Base-by-base conservation (phyloP, 2,113 vertebrate genomes). In the Pseudopipra pipra region DNA sequence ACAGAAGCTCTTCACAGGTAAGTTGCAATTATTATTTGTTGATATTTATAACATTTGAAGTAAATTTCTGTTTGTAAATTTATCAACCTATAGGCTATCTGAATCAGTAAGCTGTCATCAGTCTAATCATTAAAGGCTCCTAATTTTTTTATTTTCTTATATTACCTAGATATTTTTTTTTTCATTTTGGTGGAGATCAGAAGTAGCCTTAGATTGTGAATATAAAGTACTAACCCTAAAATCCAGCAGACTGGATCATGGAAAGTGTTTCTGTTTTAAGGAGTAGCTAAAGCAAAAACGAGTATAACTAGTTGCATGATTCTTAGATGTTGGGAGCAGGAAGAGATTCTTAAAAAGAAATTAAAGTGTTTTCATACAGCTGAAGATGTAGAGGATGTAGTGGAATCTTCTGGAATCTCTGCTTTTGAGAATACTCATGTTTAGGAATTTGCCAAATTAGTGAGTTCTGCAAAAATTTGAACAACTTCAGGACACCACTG, bases 1-100 rank as follows among this genome's bases (percentile, higher is more conserved):
- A 99, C 97, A 98, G 99, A 97, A 98, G 98, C 73, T 98, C 99
- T 84, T 98, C 99, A 65, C 99, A 99, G 99, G 99, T 99, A 96
- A 98, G 98, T 93, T 68, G 37, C 9, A 68, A 85, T 81, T 79
- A 51, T 35, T 88, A 59, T 28, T 77, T 58, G 31, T 33, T 61
- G 46, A 55, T 30, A 20, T n/a, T 51, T 85, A 37, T 15, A 72
- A 88, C 10, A 68, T 16, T 62, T 62, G 18, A 81, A 75, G 71
- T 67, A 28, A 71, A 82, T 52, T 44, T 43, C 1, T 70, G 6
- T 41, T 75, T 84, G 31, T 77, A 52, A 27, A 73, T 81, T 51
- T 66, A 70, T 51, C 44, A 77, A 23, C 16, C 21, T 54, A n/a
- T 79, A 58, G 62, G 8, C 15, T 80, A 23, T 66, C 75, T 70